A percentile compares a stretch with the other conserved stretches of the same genome.
Conservation (phyloP, 2,888 invertebrate species). For the Phragmatobia fuliginosa region DNA sequence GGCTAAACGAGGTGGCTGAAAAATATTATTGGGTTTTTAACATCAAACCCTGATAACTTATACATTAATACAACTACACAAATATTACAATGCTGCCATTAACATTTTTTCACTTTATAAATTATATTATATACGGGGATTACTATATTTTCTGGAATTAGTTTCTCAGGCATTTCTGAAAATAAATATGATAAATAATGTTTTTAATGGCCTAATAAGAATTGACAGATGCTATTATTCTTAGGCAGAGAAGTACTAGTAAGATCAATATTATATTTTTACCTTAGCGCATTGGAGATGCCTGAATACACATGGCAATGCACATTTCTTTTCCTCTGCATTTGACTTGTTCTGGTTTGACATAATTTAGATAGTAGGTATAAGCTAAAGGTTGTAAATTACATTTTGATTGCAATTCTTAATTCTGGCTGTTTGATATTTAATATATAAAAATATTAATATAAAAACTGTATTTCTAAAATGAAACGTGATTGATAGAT, state of each 20-base stretch:
- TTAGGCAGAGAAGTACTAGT: too few species aligned
- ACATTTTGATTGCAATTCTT: conserved; percentile 3
- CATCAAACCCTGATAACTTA: background rate
- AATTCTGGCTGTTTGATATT: too few species aligned
- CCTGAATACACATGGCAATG: conserved; percentile 9
- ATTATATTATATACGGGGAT: too few species aligned
- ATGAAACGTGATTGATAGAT: background rate
- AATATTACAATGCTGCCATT: too few species aligned
- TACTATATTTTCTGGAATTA: too few species aligned
- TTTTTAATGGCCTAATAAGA: too few species aligned
- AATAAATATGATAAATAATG: too few species aligned
- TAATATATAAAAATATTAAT: too few species aligned
- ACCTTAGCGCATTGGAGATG: conserved; percentile 12
- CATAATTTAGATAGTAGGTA: background rate
- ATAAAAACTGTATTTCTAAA: background rate
- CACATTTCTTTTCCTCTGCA: background rate
- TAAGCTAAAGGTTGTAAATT: background rate
- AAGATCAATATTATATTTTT: background rate
- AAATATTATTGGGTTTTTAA: conserved; percentile 10
- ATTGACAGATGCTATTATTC: too few species aligned
- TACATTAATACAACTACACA: too few species aligned
- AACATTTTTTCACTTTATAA: too few species aligned
- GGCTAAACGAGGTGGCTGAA: conserved; percentile 75
- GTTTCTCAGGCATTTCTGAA: too few species aligned
- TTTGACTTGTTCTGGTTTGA: background rate